A percentile compares a stretch with the other conserved stretches of the same genome.
Conservation (phyloP, 2,888 invertebrate species). For the Hypomecis punctinalis region DNA sequence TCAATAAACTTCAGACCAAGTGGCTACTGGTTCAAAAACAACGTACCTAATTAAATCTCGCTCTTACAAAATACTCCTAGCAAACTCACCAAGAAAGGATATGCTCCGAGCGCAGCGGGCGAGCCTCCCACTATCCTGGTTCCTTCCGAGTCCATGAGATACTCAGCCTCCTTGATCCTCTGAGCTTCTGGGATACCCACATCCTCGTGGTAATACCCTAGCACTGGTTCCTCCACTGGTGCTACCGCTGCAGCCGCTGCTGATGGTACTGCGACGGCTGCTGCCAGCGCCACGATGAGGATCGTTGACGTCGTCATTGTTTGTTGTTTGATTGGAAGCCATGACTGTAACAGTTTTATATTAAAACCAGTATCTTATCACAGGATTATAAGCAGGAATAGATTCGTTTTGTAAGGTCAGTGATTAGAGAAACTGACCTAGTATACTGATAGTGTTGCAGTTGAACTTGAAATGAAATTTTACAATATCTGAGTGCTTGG, state of each 20-base stretch:
- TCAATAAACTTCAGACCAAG: too few species aligned
- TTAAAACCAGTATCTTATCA: conserved; percentile 38
- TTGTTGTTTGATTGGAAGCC: conserved; percentile 20
- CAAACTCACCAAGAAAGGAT: conserved; percentile 48
- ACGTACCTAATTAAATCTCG: background rate
- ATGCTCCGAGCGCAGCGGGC: conserved; percentile 41
- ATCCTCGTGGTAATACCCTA: conserved; percentile 49
- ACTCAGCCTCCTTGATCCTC: conserved; percentile 48
- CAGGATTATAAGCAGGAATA: conserved; percentile 31
- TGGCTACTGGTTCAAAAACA: too few species aligned
- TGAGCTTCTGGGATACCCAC: conserved; percentile 52
- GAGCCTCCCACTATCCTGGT: conserved; percentile 52
- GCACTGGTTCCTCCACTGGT: conserved; percentile 40
- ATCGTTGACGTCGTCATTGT: conserved; percentile 29
- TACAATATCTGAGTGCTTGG: too few species aligned
- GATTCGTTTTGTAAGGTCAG: conserved; percentile 30
- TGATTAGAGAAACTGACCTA: conserved; percentile 24
- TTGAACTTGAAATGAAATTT: background rate
- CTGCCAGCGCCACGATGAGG: conserved; percentile 19
- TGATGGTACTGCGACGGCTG: conserved; percentile 10
- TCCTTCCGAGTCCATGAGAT: conserved; percentile 44
- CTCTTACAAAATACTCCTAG: background rate
- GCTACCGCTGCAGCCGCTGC: conserved; percentile 7
- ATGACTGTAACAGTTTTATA: conserved; percentile 32
- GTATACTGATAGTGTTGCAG: background rate